Evolutionary conservation across 2,797 vertebrate genomes (phyloP), one percentile per base, ranked within the genome.

Genomic region (Taeniopygia guttata): DNA sequence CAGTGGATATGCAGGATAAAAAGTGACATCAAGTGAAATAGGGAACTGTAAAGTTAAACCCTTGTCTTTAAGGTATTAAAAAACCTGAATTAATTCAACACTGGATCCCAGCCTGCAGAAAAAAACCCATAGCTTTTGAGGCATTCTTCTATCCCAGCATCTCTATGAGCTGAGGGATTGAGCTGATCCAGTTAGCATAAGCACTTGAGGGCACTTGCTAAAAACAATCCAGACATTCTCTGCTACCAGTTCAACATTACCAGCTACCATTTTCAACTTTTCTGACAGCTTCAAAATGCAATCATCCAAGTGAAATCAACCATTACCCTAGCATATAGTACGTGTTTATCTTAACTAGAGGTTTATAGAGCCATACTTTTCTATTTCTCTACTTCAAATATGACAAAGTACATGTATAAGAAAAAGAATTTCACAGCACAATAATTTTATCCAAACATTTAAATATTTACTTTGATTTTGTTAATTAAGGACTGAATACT

Each of bases 391-490:
- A 7, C 82, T 90, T 69, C 52, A 92, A 60, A 73, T 51, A 76
- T 2, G 2, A 42, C 7, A 84, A 84, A 69, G 30, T 67, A 52
- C 54, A 16, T 29, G 26, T 25, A 11, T 30, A 63, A 76, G 23
- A 77, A 46, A 73, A 89, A 60, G 2, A 54, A 83, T 13, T 73
- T 70, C 73, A 91, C 25, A 91, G 51, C 26, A 80, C 10, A 67
- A 55, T 0, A 13, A 46, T 93, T 64, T 79, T 45, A 58, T 45
- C 54, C 38, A 82, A 89, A 70, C 7, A 36, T 38, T 69, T 67
- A 76, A 92, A 84, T 92, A 95, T 90, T 90, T 84, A 79, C 40
- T 77, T 45, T 67, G 17, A 69, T 67, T 90, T 73, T 74, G 12
- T 77, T 89, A 87, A 89, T 63, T 90, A 87, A 84, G 22, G 48